Conservation (phyloP, 1,140 invertebrate genomes). For the Leucophenga varia region DNA sequence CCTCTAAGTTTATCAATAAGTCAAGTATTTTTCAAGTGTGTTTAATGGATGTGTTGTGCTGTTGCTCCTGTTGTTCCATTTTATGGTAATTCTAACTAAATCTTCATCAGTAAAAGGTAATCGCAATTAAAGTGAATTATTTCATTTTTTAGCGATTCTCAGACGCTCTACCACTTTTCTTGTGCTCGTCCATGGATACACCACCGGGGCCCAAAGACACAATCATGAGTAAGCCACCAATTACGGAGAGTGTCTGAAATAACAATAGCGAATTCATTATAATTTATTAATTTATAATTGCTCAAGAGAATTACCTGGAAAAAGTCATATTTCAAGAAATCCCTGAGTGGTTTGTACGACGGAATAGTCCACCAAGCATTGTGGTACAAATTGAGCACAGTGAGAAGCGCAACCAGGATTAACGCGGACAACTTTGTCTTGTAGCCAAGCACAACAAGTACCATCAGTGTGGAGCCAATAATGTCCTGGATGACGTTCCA, state of each 20-base stretch:
- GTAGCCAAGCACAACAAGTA: slow-evolving; percentile 94
- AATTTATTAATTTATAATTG: neutral
- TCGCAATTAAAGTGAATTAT: slow-evolving; percentile 38
- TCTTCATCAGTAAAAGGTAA: slow-evolving; percentile 39
- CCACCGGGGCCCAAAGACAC: slow-evolving; percentile 97
- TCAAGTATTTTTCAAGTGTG: slow-evolving; percentile 32
- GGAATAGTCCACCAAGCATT: slow-evolving; percentile 99
- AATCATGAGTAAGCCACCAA: slow-evolving; percentile 98
- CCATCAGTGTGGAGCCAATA: slow-evolving; percentile 91
- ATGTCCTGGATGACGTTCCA: slow-evolving; percentile 89
- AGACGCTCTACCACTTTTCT: slow-evolving; percentile 89
- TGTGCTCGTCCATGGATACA: slow-evolving; percentile 99
- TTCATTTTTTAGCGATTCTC: slow-evolving; percentile 10
- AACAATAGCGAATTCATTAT: neutral
- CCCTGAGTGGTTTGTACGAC: slow-evolving; percentile 89
- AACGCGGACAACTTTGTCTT: slow-evolving; percentile 98
- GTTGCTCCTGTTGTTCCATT: slow-evolving; percentile 47
- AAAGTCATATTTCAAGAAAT: slow-evolving; percentile 99
- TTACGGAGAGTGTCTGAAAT: slow-evolving; percentile 93
- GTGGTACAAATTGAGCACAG: slow-evolving; percentile 91
- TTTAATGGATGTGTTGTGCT: slow-evolving; percentile 14
- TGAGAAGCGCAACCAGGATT: slow-evolving; percentile 87
- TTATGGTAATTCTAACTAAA: slow-evolving; percentile 49
- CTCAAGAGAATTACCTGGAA: slow-evolving; percentile 76
- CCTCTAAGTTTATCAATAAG: slow-evolving; percentile 34